These are phyloP conservation scores for Solenopsis fugax DNA, from an alignment of 1,140 invertebrate genomes.

Conservation along the genomic window DNA sequence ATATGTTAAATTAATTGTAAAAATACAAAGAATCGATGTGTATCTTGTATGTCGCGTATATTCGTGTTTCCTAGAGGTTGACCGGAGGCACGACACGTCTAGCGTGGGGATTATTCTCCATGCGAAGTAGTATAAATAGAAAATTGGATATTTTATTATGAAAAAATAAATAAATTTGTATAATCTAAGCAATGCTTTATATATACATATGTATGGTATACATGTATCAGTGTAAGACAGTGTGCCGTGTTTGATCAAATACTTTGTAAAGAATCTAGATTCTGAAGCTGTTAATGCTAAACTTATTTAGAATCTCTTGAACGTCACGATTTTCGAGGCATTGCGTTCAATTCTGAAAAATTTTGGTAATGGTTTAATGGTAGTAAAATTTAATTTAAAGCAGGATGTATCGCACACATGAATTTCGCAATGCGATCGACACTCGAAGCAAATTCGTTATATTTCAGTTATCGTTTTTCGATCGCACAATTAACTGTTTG, in stretches of 20 bases:
- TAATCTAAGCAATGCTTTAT: constrained; percentile 76
- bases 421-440: not conserved
- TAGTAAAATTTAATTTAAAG: not conserved
- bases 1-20: constrained; percentile 60
- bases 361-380: constrained; percentile 11
- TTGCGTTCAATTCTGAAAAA: not conserved
- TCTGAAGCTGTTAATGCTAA: constrained; percentile 53
- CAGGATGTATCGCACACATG: not conserved
- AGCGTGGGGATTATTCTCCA: constrained; percentile 74
- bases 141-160: constrained; percentile 85
- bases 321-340: not conserved
- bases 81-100: constrained; percentile 75
- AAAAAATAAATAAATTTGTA: constrained; percentile 75
- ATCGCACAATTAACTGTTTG: constrained; percentile 55
- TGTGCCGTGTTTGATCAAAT: constrained; percentile 64
- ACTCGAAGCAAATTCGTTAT: not conserved
- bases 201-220: constrained; percentile 72
- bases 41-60: constrained; percentile 79
- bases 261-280: constrained; percentile 65
- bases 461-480: not conserved
- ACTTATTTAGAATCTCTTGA: constrained; percentile 48
- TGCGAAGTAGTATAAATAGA: constrained; percentile 80
- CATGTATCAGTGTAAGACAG: constrained; percentile 72
- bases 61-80: constrained; percentile 77
- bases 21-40: constrained; percentile 75